These are phyloP conservation scores for Meteorus sp. DNA, from an alignment of 1,140 invertebrate species.

Conservation along the genomic window DNA sequence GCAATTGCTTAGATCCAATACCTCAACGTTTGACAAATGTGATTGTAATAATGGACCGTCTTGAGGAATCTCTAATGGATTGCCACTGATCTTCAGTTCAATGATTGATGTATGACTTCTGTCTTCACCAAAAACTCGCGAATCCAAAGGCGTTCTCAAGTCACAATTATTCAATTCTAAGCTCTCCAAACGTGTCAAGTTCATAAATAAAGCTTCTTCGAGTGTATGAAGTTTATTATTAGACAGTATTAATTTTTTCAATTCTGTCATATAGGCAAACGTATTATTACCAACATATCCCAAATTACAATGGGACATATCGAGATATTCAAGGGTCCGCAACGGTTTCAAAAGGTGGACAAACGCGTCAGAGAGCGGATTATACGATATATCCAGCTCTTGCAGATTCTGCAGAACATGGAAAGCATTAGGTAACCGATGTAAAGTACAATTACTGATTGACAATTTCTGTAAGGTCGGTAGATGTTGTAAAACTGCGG, in stretches of 20 bases:
- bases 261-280: conserved; percentile 70
- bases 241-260: conserved; percentile 68
- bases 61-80: conserved; percentile 65
- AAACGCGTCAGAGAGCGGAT: conserved; percentile 71
- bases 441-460: conserved; percentile 68
- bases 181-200: conserved; percentile 67
- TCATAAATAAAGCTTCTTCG: conserved; percentile 71
- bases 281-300: conserved; percentile 67
- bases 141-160: conserved; percentile 64
- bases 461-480: conserved; percentile 68
- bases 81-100: conserved; percentile 71
- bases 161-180: conserved; percentile 72
- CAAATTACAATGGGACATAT: conserved; percentile 74
- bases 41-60: conserved; percentile 64
- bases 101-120: conserved; percentile 66
- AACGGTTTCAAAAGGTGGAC: conserved; percentile 68
- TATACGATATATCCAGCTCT: conserved; percentile 71
- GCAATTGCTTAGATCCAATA: conserved; percentile 69
- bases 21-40: conserved; percentile 66
- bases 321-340: conserved; percentile 68
- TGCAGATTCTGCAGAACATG: conserved; percentile 67
- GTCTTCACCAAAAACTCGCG: conserved; percentile 67
- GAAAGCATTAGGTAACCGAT: conserved; percentile 67
- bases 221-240: conserved; percentile 69
- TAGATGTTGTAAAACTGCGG: conserved; percentile 68